Evolutionary conservation across 2,797 vertebrate species (phyloP), one percentile per base, ranked within the genome.

Genomic region (Hypotaenidia okinawae): DNA sequence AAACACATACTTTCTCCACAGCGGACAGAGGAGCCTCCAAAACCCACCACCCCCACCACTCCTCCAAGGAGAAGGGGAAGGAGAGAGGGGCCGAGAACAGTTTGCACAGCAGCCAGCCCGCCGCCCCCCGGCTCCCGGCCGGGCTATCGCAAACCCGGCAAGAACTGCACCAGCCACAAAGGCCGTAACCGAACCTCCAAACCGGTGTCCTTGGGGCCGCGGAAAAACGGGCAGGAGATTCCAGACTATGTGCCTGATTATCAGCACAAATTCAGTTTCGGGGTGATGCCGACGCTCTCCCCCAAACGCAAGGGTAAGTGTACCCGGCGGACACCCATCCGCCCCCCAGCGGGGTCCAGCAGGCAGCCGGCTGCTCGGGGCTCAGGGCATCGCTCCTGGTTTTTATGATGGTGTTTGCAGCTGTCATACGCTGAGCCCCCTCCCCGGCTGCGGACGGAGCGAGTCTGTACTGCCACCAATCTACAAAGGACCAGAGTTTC

Each of bases 291-390:
- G 54, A 99, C 99, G 0, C 98, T 97, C 73, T 73, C 98, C 94
- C 99, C 99, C 72, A 98, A 98, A 95, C 99, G 98, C 97, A 99
- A 99, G 98, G 98, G 99, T 97, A 99, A 99, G 97, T 99, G 99
- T 92, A 98, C 98, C 93, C 98, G 98, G 93, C 98, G 99, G 98
- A 99, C 99, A 87, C 98, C 99, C 97, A 98, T 99, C 92, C 99
- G 98, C 61, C 98, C 99, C 99, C 99, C 84, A 99, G 99, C 16
- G 99, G 99, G 97, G 99, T 99, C 61, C 99, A 99, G 98, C 99
- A 99, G 98, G 99, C 99, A 35, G 98, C 98, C 58, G 98, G 98
- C 74, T 94, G 94, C 91, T 75, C 95, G 35, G 96, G 95, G 85
- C 95, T 96, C 74, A 69, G 89, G 96, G 93, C 97, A 2, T 97